Evolutionary conservation across 2,888 invertebrate genomes (phyloP).

Genomic region (Colletes collaris): DNA sequence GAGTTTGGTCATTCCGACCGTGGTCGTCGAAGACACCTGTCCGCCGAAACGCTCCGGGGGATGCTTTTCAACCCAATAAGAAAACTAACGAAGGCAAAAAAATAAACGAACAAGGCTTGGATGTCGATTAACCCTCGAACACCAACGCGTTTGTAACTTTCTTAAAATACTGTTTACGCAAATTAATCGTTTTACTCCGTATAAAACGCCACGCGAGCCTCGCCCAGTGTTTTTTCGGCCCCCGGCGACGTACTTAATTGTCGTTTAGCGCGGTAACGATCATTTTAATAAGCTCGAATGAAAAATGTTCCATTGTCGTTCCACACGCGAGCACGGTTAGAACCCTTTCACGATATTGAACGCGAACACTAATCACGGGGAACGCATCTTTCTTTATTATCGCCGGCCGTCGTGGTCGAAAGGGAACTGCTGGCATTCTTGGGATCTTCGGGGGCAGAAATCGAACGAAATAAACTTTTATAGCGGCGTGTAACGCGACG

Average conservation of each 20-base stretch:
- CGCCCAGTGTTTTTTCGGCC: too few species aligned
- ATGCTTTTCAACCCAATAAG: too few species aligned
- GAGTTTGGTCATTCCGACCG: too few species aligned
- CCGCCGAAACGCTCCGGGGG: too few species aligned
- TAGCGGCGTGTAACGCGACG: slow-evolving; percentile 58
- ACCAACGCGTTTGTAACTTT: too few species aligned
- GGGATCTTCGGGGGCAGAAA: slow-evolving; percentile 37
- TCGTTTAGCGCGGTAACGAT: slow-evolving; percentile 12
- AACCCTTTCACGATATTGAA: slow-evolving; percentile 17
- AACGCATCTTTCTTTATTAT: slow-evolving; percentile 41
- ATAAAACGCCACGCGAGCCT: too few species aligned
- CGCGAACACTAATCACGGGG: slow-evolving; percentile 29
- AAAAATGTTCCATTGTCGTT: slow-evolving; percentile 20
- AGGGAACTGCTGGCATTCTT: slow-evolving; percentile 14
- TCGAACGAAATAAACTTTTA: slow-evolving; percentile 48
- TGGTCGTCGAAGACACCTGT: too few species aligned
- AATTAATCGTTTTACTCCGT: too few species aligned
- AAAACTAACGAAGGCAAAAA: too few species aligned
- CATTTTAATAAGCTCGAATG: slow-evolving; percentile 24
- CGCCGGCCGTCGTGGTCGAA: neutral
- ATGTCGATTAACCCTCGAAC: too few species aligned
- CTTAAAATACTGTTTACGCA: too few species aligned
- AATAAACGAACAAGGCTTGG: too few species aligned
- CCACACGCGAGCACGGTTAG: neutral
- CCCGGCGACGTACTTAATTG: slow-evolving; percentile 10